These are phyloP conservation scores for Jacana jacana DNA, from an alignment of 2,113 vertebrate species.

Conservation along the genomic window DNA sequence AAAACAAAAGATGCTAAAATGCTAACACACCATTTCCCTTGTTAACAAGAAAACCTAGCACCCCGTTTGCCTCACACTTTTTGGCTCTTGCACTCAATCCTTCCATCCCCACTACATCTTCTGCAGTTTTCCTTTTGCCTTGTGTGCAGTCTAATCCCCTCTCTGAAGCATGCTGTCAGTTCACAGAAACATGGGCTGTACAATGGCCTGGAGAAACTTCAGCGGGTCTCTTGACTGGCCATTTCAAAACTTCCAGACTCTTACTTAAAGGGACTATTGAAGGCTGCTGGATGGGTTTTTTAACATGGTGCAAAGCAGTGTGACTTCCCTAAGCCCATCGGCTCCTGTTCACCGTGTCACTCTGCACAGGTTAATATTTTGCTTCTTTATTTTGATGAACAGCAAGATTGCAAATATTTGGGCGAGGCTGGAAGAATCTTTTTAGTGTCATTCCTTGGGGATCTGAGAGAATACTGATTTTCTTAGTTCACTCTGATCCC, in stretches of 20 bases:
- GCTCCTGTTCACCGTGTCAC: neutral
- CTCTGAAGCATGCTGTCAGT: neutral
- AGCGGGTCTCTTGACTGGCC: neutral
- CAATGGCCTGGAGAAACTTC: neutral
- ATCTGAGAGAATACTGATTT: neutral
- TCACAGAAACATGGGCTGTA: neutral
- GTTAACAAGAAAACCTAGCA: neutral
- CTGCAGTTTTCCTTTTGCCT: neutral
- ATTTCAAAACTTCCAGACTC: neutral
- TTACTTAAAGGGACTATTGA: neutral
- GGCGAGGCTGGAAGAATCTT: neutral
- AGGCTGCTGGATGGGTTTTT: neutral
- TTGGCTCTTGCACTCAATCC: neutral
- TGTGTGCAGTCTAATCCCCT: neutral
- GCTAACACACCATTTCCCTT: neutral
- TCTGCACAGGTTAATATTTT: neutral
- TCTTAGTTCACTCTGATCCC: neutral
- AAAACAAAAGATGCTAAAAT: neutral
- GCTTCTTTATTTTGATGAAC: neutral
- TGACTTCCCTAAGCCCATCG: neutral
- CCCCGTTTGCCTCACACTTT: neutral
- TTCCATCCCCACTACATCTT: neutral
- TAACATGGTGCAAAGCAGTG: neutral
- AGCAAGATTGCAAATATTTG: neutral
- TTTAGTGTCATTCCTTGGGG: neutral